Evolutionary conservation across 2,797 vertebrate species (phyloP), one percentile per base, ranked within the genome.

Genomic region (Echiichthys vipera): DNA sequence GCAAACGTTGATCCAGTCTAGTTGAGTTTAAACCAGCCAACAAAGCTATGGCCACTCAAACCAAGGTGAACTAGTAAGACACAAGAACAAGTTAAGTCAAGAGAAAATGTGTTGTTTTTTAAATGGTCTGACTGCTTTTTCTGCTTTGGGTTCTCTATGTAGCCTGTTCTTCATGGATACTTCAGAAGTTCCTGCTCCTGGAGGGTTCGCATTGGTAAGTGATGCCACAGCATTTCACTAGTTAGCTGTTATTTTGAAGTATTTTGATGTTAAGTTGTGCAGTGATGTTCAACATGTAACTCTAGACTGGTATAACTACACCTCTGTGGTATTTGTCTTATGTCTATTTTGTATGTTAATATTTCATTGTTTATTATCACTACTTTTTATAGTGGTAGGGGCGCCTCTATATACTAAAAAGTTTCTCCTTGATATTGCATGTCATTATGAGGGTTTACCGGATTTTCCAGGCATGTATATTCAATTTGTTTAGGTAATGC

Each of bases 111-210:
- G 1, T n/a, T 47, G 17, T 18, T 47, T 59, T 65, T 29, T 2
- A 40, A 34, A n/a, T 36, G 42, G 46, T 66, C 12, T 85, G 0
- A 78, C n/a, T n/a, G 5, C 2, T 1, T 27, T 65, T 70, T 53
- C 34, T 0, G 32, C 30, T 45, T 66, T 63, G 88, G n/a, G 46
- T 90, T 45, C 70, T 70, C 32, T 27, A 0, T 64, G 42, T 8
- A 99, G 98, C 96, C 98, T 0, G 74, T 98, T 74, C 96, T 99
- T 74, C 95, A 99, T 74, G 95, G 96, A 83, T 99, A 99, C 89
- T 99, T 96, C 93, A 96, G 97, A 93, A 99, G 98, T 73, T 99
- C 98, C 75, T 99, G 98, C 79, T 95, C 97, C 14, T 99, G 98
- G 98, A 96, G 98, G 89, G 98, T 99, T 37, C 94, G 98, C 83